A percentile compares a stretch with the other conserved stretches of the same genome.
These are phyloP conservation scores for Aurelia coerulea DNA, from an alignment of 30 jellyfish, hydroid and myxozoan genomes.

Conservation along the genomic window DNA sequence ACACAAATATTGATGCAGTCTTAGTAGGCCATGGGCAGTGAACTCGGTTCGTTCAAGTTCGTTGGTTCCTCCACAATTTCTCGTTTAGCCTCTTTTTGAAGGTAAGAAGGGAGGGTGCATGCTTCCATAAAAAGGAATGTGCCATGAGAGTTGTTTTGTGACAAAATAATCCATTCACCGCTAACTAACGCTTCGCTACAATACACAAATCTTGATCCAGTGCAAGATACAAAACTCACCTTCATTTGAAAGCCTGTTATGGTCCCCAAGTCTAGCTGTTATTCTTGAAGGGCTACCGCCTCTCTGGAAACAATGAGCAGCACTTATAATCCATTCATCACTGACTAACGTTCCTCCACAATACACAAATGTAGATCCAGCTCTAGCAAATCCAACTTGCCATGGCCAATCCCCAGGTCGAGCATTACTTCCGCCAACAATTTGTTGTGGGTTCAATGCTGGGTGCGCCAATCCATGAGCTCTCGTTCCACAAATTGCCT, in stretches of 20 bases:
- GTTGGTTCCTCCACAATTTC: no score
- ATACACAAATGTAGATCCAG: constrained; percentile 39
- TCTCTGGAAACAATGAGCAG: constrained; percentile 55
- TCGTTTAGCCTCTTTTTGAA: no score
- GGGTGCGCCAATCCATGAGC: constrained; percentile 41
- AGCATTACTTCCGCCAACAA: constrained; percentile 61
- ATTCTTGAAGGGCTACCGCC: constrained; percentile 8
- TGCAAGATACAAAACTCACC: constrained; percentile 53
- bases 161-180: constrained; percentile 52
- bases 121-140: no score
- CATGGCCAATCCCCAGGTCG: constrained; percentile 75
- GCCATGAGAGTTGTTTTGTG: no score
- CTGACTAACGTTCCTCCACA: constrained; percentile 66
- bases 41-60: no score
- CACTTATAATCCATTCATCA: constrained; percentile 56
- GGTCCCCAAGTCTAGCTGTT: constrained; percentile 67
- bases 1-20: constrained; percentile 18
- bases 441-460: constrained; percentile 43
- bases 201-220: constrained; percentile 30
- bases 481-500: constrained; percentile 67
- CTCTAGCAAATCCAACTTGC: constrained; percentile 59
- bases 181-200: constrained; percentile 53
- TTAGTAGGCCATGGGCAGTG: no score
- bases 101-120: no score
- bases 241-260: constrained; percentile 38